Evolutionary conservation across 1,140 invertebrate species (phyloP).

Genomic region (Drosophila setifemur): DNA sequence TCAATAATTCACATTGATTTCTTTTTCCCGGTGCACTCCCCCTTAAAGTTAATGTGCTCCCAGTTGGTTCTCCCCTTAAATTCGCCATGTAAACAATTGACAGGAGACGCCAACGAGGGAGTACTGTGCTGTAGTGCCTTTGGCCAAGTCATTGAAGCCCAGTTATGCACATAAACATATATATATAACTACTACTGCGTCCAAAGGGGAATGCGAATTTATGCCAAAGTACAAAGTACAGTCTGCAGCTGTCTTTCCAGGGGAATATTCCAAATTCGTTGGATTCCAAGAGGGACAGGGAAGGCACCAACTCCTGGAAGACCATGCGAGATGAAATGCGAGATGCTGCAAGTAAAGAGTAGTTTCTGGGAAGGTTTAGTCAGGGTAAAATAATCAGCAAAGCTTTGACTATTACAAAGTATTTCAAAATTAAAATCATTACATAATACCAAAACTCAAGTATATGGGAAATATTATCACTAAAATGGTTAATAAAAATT

Average conservation of each 20-base stretch:
- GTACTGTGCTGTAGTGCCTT: conserved; percentile 4
- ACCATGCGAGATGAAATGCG: conserved; percentile 6
- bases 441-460: no score
- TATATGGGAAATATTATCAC: no score
- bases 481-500: no score
- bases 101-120: conserved; percentile 30
- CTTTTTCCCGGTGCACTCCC: conserved; percentile 11
- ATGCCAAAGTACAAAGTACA: conserved; percentile 21
- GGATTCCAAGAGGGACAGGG: conserved; percentile 18
- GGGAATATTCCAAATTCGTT: conserved; percentile 20
- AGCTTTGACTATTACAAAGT: no score
- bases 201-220: conserved; percentile 24
- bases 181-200: conserved; percentile 9
- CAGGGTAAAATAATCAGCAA: no score
- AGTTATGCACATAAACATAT: conserved; percentile 15
- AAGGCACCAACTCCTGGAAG: conserved; percentile 12
- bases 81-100: conserved; percentile 67
- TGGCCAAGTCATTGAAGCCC: conserved; percentile 22
- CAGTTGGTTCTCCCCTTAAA: conserved; percentile 36
- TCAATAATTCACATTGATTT: conserved; percentile 81
- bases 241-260: conserved; percentile 21
- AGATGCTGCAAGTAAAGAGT: no score
- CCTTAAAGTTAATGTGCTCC: conserved; percentile 43
- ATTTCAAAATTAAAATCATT: no score
- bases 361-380: no score